Evolutionary conservation across 2,888 invertebrate species (phyloP).

Genomic region (Euzetes globulus): DNA sequence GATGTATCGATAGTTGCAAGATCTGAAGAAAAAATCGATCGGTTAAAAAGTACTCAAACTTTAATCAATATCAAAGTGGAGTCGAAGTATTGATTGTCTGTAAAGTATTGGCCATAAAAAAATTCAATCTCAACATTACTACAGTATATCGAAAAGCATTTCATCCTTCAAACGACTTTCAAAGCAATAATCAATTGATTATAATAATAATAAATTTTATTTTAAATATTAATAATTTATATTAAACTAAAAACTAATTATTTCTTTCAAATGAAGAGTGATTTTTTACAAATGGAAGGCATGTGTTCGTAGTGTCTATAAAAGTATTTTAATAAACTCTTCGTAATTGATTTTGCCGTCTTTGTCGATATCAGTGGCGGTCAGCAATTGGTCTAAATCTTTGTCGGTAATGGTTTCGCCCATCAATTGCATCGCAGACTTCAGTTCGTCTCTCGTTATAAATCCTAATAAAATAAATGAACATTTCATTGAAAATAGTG

Average conservation of each 20-base stretch:
- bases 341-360: conserved; percentile 74
- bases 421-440: conserved; percentile 72
- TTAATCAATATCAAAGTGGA: too few relatives aligned
- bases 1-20: too few relatives aligned
- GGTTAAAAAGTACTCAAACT: too few relatives aligned
- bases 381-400: conserved; percentile 65
- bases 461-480: conserved; percentile 48
- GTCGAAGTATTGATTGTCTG: too few relatives aligned
- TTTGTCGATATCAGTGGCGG: conserved; percentile 67
- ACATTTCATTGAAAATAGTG: neutral
- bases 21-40: too few relatives aligned
- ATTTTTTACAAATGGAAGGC: neutral
- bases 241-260: conserved; percentile 3
- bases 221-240: neutral
- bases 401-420: conserved; percentile 67
- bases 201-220: neutral
- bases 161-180: neutral
- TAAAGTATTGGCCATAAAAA: too few relatives aligned
- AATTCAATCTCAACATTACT: too few relatives aligned
- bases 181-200: neutral
- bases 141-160: neutral
- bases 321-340: conserved; percentile 47
- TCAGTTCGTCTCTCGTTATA: conserved; percentile 67
- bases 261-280: neutral
- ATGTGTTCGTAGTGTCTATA: neutral